Base-by-base conservation (phyloP, 2,113 vertebrate species). In the Proterorhinus semilunaris region DNA sequence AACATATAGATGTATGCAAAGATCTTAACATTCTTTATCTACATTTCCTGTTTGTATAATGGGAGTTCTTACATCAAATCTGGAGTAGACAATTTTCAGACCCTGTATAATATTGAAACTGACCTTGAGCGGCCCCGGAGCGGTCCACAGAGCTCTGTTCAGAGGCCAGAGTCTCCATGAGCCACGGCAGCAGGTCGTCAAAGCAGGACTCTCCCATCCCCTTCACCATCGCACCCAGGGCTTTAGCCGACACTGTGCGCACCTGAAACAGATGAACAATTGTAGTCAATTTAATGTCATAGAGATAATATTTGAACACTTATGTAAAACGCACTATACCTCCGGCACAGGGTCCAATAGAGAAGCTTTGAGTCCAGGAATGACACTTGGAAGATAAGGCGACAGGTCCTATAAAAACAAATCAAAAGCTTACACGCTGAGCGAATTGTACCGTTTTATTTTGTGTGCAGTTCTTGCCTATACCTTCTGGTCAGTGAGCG, bases 71-170 rank as follows among this genome's bases (percentile, higher is more conserved):
- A 3, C 27, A 36, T 36, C 27, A 36, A 36, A 36, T 36, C 27
- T 36, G 27, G 27, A 36, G 27, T 36, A 36, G 4, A 3, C 27
- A 36, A 36, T 36, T 36, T 36, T 5, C 27, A 21, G 21, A 3
- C 27, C 55, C 12, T 58, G 2, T 2, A 58, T 13, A 36, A 13
- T 42, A 7, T 42, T 58, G 27, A 42, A 58, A 58, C 89, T 59
- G 62, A 96, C 97, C 98, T 90, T 99, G 98, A 0, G 98, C 98
- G 16, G 98, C 98, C 50, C 98, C 98, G 3, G 98, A 99, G 13
- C 98, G 96, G 87, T 99, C 98, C 65, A 99, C 98, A 1, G 98
- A 99, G 89, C 98, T 99, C 91, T 98, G 97, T 72, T 99, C 98
- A 0, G 96, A 99, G 0, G 98, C 98, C 86, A 99, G 82, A 0